A percentile compares a stretch with the other conserved stretches of the same genome.
Conservation (phyloP, 2,797 vertebrate species). For the Chromobotia macracanthus region DNA sequence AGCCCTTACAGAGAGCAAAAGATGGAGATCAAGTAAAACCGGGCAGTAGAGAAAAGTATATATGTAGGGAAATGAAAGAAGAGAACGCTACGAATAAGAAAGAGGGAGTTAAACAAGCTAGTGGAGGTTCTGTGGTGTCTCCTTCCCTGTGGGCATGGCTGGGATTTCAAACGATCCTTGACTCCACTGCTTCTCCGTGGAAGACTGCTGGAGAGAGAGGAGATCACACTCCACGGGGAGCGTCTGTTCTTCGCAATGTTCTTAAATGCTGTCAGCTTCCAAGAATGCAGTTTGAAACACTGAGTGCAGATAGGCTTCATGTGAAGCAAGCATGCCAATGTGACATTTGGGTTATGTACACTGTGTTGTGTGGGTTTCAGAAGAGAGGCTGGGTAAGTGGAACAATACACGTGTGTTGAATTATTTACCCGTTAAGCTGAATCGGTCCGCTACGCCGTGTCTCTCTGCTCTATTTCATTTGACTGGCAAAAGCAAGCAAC, state of each 20-base stretch:
- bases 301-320: slow-evolving; percentile 51
- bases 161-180: slow-evolving; percentile 72
- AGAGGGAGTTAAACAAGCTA: slow-evolving; percentile 35
- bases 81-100: background rate
- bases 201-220: slow-evolving; percentile 2
- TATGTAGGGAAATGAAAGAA: background rate
- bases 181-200: slow-evolving; percentile 59
- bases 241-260: slow-evolving; percentile 19
- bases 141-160: slow-evolving; percentile 70
- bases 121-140: slow-evolving; percentile 59
- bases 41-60: background rate
- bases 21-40: slow-evolving; percentile 45
- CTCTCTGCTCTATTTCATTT: slow-evolving; percentile 39
- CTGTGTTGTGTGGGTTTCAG: slow-evolving; percentile 55
- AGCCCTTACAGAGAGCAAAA: background rate
- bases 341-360: slow-evolving; percentile 58
- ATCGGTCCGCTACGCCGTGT: slow-evolving; percentile 1
- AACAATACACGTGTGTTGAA: slow-evolving; percentile 72
- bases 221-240: slow-evolving; percentile 17
- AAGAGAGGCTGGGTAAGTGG: slow-evolving; percentile 68
- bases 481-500: slow-evolving; percentile 7
- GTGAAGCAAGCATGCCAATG: slow-evolving; percentile 59
- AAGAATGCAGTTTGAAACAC: slow-evolving; percentile 47
- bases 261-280: slow-evolving; percentile 32
- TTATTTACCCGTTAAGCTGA: slow-evolving; percentile 70